These are phyloP conservation scores for Misgurnus mizolepis DNA, from an alignment of 2,113 vertebrate genomes.

Conservation along the genomic window DNA sequence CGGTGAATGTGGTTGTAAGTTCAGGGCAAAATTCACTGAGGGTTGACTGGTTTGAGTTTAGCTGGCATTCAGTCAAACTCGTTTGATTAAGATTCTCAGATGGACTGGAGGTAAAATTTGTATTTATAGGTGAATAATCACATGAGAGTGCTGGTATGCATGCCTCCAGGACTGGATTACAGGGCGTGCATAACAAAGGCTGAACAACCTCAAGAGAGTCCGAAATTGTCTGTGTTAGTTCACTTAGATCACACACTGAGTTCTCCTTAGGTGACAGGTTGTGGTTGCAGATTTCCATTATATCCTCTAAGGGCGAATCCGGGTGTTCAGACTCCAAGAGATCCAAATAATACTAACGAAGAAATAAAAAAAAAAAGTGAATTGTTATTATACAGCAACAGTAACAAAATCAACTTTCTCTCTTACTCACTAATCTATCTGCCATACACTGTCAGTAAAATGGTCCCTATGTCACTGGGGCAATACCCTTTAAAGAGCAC, in stretches of 20 bases:
- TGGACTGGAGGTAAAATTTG: background rate
- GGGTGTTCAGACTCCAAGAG: conserved; percentile 30
- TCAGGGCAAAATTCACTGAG: conserved; percentile 5
- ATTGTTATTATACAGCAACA: too few relatives aligned
- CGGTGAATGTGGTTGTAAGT: background rate
- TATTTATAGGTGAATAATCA: conserved; percentile 5
- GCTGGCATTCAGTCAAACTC: background rate
- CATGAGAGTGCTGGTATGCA: background rate
- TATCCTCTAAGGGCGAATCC: background rate
- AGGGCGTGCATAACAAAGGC: background rate
- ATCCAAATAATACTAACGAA: conserved; percentile 41
- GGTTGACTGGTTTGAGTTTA: background rate
- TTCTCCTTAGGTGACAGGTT: conserved; percentile 1
- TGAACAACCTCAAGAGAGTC: conserved; percentile 13
- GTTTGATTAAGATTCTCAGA: conserved; percentile 12
- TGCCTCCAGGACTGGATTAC: background rate
- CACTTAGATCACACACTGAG: background rate
- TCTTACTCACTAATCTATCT: too few relatives aligned
- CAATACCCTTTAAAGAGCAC: too few relatives aligned
- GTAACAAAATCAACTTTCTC: too few relatives aligned
- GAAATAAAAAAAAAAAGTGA: background rate
- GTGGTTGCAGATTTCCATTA: background rate
- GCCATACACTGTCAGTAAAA: too few relatives aligned
- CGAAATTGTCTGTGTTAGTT: background rate
- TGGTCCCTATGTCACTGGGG: too few relatives aligned